phyloP scores from a whole-genome alignment of 64 coral and sea anemone genomes.

The Pocillopora verrucosa region DNA sequence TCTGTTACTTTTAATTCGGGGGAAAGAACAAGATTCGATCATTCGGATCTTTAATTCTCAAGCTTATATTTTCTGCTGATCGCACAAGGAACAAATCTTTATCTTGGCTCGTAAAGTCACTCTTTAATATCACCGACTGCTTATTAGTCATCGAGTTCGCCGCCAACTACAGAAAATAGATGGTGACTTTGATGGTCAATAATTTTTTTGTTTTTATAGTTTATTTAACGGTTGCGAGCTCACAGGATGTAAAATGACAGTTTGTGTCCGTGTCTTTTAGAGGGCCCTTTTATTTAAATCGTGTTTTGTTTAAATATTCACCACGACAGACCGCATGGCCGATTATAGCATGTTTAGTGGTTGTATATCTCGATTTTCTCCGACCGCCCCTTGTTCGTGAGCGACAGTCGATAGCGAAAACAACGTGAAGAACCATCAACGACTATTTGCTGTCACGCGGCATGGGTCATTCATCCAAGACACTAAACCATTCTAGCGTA shows the following conservation, averaged over 20 bases:
- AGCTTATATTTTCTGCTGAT: background rate
- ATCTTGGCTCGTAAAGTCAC: background rate
- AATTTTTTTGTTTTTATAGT: conserved; percentile 33
- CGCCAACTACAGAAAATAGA: background rate
- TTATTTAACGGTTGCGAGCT: conserved; percentile 44
- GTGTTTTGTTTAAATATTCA: background rate
- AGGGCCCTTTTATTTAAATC: background rate
- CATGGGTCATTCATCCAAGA: background rate
- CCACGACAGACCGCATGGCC: background rate
- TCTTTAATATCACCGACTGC: background rate
- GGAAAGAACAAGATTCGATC: background rate
- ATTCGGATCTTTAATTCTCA: background rate
- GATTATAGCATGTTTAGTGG: background rate
- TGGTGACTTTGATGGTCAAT: background rate
- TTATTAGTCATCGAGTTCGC: background rate
- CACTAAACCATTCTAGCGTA: background rate
- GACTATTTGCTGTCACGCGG: background rate
- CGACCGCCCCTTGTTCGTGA: background rate
- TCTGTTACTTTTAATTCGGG: background rate
- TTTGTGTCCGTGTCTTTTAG: background rate
- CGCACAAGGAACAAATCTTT: background rate
- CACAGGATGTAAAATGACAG: conserved; percentile 23
- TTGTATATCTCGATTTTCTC: background rate
- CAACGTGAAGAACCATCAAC: background rate
- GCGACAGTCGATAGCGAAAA: background rate